Base-by-base conservation (phyloP, 2,888 invertebrate genomes). In the Dexiosoma caninum region DNA sequence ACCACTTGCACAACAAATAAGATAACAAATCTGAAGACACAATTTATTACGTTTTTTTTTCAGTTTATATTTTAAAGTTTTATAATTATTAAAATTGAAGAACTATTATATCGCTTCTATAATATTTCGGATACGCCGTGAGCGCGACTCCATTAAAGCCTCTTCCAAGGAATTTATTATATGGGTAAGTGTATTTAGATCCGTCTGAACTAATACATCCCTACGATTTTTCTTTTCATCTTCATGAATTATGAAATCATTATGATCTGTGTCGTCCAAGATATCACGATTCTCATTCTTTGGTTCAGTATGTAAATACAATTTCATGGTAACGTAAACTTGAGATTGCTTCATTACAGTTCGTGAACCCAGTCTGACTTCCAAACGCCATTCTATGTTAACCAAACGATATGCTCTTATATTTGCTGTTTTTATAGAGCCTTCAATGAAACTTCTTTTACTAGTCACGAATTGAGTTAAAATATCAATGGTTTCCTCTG, bases 321-420 rank as follows among this genome's bases (percentile, higher is more conserved):
- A 87, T 85, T 93, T 93, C 88, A 94, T 90, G 2, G 92, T 91
- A 21, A 94, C 88, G 3, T 92, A 84, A 1, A 94, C 93, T n/a
- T 91, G 91, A 0, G 92, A 90, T 88, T 94, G 93, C 16, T 92
- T 89, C 37, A 92, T 85, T 23, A 93, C 85, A n/a, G 92, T 90
- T 82, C 93, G 91, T 0, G 93, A 93, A 12, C 93, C 92, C 53
- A 93, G 90, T 91, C 92, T 92, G 5, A 92, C 92, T 90, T 94
- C 94, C 83, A 94, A 91, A 82, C 94, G 91, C 94, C 94, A 94
- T 82, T 93, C 92, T 69, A 94, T 88, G 85, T 94, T 92, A 60
- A 92, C 87, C 79, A 88, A 81, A n/a, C 89, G 87, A 66, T 86
- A 87, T 3, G 87, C 86, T 19, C 88, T 85, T 35, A 87, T 86